phyloP scores from a whole-genome alignment of 1,140 invertebrate genomes.

The Zaprionus lachaisei region DNA sequence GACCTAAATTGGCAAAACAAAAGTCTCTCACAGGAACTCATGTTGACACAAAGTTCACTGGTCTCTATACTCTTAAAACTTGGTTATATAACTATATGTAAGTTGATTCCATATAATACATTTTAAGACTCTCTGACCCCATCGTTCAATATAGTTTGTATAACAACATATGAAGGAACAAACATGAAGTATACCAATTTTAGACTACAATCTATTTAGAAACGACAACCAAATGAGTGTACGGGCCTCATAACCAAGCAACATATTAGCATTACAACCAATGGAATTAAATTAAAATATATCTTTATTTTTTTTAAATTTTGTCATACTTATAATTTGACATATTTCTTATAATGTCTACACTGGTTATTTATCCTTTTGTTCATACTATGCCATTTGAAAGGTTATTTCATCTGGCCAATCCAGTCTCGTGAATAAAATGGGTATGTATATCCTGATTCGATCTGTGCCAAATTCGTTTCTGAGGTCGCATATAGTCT shows the following conservation, averaged over 20 bases:
- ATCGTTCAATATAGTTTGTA: too few species aligned
- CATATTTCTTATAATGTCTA: not conserved
- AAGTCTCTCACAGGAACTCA: not conserved
- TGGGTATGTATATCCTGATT: not conserved
- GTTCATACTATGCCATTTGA: not conserved
- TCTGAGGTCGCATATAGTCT: not conserved
- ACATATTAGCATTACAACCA: too few species aligned
- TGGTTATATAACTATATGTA: too few species aligned
- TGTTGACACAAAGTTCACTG: not conserved
- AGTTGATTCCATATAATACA: too few species aligned
- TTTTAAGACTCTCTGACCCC: too few species aligned
- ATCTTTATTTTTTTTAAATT: not conserved
- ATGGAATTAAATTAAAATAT: too few species aligned
- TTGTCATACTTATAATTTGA: not conserved
- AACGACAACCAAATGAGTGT: too few species aligned
- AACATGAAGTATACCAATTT: too few species aligned
- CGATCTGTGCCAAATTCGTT: slow-evolving; percentile 26
- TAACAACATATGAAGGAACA: too few species aligned
- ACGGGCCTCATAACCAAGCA: too few species aligned
- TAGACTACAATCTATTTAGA: too few species aligned
- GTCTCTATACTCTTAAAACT: not conserved
- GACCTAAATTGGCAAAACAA: not conserved
- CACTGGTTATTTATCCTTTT: not conserved
- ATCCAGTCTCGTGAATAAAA: not conserved
- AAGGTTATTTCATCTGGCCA: not conserved